Conservation (phyloP, 2,113 vertebrate species). For the Gobius niger region DNA sequence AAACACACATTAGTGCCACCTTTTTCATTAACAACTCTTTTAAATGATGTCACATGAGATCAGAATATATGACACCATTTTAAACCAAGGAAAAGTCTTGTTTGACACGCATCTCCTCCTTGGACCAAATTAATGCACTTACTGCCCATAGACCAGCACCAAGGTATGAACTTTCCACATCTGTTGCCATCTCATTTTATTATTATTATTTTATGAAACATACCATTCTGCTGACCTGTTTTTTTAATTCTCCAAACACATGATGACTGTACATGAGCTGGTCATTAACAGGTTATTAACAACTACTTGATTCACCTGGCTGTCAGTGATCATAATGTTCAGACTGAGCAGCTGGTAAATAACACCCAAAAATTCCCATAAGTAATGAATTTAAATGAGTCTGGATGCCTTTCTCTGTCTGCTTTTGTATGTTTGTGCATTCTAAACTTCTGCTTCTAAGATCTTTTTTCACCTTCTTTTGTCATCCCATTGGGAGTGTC, state of each 20-base stretch:
- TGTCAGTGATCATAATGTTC: not conserved
- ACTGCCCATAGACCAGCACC: not conserved
- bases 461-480: conserved; percentile 37
- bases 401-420: conserved; percentile 11
- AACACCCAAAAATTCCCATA: not conserved
- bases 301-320: too few species aligned
- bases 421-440: conserved; percentile 24
- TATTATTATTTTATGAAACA: too few species aligned
- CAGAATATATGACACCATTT: not conserved
- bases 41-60: not conserved
- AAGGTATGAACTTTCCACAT: not conserved
- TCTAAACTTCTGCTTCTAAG: conserved; percentile 30
- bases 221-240: too few species aligned
- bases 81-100: not conserved
- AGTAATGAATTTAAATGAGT: conserved; percentile 19
- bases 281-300: too few species aligned
- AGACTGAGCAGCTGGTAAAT: not conserved
- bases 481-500: conserved; percentile 52
- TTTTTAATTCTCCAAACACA: too few species aligned
- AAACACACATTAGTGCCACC: conserved; percentile 36
- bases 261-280: too few species aligned
- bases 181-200: not conserved
- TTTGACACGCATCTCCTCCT: too few species aligned
- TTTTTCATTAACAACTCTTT: not conserved
- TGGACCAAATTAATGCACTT: not conserved